Evolutionary conservation across 2,888 invertebrate genomes (phyloP).

Genomic region (Napeogenes sylphis): DNA sequence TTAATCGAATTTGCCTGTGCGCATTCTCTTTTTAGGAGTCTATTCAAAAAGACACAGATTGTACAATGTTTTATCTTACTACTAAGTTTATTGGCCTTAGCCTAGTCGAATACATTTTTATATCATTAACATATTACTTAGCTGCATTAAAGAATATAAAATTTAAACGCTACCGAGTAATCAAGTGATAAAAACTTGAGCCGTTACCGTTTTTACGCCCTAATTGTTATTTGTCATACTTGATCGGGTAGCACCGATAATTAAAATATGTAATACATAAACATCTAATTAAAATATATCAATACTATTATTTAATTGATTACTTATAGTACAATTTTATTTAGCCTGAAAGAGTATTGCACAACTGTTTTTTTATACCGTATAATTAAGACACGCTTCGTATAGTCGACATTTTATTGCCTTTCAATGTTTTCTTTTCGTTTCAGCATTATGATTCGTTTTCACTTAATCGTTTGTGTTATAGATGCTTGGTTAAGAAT

Average conservation of each 20-base stretch:
- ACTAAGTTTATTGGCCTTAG: too few relatives aligned
- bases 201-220: constrained; percentile 53
- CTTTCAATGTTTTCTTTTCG: constrained; percentile 41
- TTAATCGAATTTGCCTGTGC: too few relatives aligned
- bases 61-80: too few relatives aligned
- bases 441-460: constrained; percentile 43
- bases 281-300: neutral
- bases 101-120: too few relatives aligned
- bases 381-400: constrained; percentile 33
- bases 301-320: neutral
- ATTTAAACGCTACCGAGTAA: too few relatives aligned
- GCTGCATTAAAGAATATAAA: too few relatives aligned
- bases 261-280: too few relatives aligned
- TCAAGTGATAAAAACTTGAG: constrained; percentile 39
- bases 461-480: constrained; percentile 34
- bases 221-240: constrained; percentile 62
- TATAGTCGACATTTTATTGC: constrained; percentile 35
- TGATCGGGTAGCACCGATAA: constrained; percentile 34
- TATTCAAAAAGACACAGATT: too few relatives aligned
- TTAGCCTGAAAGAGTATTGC: constrained; percentile 9
- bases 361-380: constrained; percentile 34
- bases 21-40: too few relatives aligned
- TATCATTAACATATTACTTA: too few relatives aligned
- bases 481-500: constrained; percentile 48
- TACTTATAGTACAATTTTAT: neutral